A percentile compares a stretch with the other conserved stretches of the same genome.
Conservation (phyloP, 2,113 vertebrate genomes). For the Aegotheles bennettii region DNA sequence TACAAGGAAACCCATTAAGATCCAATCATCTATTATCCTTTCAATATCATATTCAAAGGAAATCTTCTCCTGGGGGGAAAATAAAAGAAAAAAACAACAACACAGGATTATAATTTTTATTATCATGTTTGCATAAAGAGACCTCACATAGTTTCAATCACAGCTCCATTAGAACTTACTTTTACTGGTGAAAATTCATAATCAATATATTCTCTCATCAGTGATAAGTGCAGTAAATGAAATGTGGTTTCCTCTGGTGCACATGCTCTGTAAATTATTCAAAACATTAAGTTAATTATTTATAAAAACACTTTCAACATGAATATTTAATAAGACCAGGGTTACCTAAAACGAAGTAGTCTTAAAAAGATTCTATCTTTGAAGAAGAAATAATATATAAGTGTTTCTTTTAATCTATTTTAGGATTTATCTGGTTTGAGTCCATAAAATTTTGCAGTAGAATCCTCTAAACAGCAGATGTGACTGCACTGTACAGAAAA, state of each 20-base stretch:
- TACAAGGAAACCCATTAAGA: slow-evolving; percentile 98
- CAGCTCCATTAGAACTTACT: slow-evolving; percentile 75
- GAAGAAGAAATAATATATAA: neutral
- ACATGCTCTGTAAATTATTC: slow-evolving; percentile 81
- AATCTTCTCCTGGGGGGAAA: slow-evolving; percentile 78
- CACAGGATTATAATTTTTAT: neutral
- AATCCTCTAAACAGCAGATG: neutral
- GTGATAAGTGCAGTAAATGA: slow-evolving; percentile 94
- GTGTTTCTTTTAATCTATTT: neutral
- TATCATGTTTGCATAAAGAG: neutral
- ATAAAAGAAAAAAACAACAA: no score
- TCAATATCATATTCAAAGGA: slow-evolving; percentile 91
- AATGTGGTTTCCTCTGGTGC: slow-evolving; percentile 98
- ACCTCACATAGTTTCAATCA: neutral
- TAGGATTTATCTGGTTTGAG: neutral
- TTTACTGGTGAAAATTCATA: slow-evolving; percentile 93
- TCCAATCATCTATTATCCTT: slow-evolving; percentile 98
- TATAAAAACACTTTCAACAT: slow-evolving; percentile 29
- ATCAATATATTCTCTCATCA: slow-evolving; percentile 98
- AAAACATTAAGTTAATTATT: slow-evolving; percentile 45
- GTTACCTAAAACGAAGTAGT: neutral
- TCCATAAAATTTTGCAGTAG: neutral
- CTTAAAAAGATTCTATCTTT: neutral
- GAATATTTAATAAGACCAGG: neutral
- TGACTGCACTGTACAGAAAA: neutral